Conservation (phyloP, 2,797 vertebrate species). For the Sphaeramia orbicularis region DNA sequence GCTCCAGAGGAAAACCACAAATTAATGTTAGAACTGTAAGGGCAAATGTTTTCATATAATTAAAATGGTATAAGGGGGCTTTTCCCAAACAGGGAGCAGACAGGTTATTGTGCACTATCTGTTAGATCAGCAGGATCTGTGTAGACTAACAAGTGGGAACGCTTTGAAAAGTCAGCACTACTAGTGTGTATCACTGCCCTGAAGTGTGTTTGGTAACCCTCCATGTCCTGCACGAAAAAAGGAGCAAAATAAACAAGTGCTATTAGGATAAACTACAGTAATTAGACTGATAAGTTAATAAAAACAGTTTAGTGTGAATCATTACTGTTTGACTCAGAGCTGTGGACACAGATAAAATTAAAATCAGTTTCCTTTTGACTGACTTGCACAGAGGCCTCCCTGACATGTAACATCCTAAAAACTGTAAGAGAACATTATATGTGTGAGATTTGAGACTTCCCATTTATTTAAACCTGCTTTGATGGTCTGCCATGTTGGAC, state of each 20-base stretch:
- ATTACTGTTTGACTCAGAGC: slow-evolving; percentile 10
- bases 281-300: slow-evolving; percentile 52
- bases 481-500: not conserved
- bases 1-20: slow-evolving; percentile 57
- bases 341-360: slow-evolving; percentile 22
- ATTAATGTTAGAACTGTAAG: slow-evolving; percentile 44
- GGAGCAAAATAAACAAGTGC: slow-evolving; percentile 46
- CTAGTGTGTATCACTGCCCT: slow-evolving; percentile 63
- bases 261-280: slow-evolving; percentile 54
- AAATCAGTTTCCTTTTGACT: not conserved
- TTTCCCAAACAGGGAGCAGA: slow-evolving; percentile 49
- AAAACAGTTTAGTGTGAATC: slow-evolving; percentile 47
- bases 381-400: slow-evolving; percentile 6
- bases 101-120: slow-evolving; percentile 62
- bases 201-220: slow-evolving; percentile 47
- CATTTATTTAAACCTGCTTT: not conserved
- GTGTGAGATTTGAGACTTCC: not conserved
- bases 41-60: slow-evolving; percentile 53
- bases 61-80: slow-evolving; percentile 38
- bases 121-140: slow-evolving; percentile 59
- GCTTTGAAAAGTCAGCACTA: slow-evolving; percentile 60
- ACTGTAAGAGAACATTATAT: not conserved
- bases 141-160: slow-evolving; percentile 62
- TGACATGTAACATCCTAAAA: slow-evolving; percentile 10
- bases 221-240: slow-evolving; percentile 6